Evolutionary conservation across 2,888 invertebrate species (phyloP).

Genomic region (Euclidia mi): DNA sequence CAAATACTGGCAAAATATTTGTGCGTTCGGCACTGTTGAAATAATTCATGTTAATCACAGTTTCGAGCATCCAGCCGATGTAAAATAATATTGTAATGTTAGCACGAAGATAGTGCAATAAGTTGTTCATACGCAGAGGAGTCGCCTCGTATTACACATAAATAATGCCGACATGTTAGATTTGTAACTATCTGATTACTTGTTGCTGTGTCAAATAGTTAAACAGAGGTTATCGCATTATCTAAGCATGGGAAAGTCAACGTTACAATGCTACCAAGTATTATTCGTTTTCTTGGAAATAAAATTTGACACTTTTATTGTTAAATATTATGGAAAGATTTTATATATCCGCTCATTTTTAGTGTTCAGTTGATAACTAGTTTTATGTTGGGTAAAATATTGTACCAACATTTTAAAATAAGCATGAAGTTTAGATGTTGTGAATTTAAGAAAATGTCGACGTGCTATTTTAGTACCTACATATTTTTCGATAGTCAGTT

Average conservation of each 20-base stretch:
- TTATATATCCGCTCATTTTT: too few species aligned
- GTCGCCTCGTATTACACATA: constrained; percentile 25
- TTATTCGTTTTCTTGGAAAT: constrained; percentile 46
- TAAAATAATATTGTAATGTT: constrained; percentile 1
- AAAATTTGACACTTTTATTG: constrained; percentile 29
- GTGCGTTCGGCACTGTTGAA: constrained; percentile 16
- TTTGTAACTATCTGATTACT: constrained; percentile 33
- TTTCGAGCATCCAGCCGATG: too few species aligned
- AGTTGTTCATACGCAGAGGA: constrained; percentile 3
- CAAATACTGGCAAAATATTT: constrained; percentile 30
- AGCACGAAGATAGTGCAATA: constrained; percentile 16
- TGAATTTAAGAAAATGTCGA: too few species aligned
- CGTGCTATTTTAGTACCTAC: too few species aligned
- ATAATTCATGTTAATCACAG: constrained; percentile 10
- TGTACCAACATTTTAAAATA: too few species aligned
- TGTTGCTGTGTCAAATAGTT: constrained; percentile 52
- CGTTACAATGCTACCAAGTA: constrained; percentile 42
- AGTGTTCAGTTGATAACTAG: too few species aligned
- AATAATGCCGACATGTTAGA: constrained; percentile 20
- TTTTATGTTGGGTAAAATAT: too few species aligned
- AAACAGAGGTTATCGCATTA: constrained; percentile 62
- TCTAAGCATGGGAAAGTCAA: constrained; percentile 58
- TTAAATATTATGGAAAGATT: not conserved
- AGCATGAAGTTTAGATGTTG: too few species aligned
- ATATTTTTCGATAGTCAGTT: too few species aligned